These are phyloP conservation scores for Junonia oenone DNA, from an alignment of 2,888 invertebrate genomes.

Conservation along the genomic window DNA sequence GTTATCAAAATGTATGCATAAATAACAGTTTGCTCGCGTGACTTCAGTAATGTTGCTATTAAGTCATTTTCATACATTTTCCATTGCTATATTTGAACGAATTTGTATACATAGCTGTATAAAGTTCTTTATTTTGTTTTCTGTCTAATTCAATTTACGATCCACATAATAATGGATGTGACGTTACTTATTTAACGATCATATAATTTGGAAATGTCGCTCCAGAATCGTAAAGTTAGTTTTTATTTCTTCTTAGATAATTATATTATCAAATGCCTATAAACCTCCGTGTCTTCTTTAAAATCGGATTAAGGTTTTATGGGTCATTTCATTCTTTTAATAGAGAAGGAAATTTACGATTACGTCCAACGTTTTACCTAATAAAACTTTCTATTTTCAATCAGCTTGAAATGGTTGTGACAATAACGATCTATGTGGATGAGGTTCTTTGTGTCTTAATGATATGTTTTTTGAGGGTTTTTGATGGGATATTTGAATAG, in stretches of 20 bases:
- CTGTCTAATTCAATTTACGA: not conserved
- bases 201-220: not conserved
- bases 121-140: not conserved
- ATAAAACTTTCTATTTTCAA: constrained; percentile 20
- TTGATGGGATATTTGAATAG: too few relatives aligned
- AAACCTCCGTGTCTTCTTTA: constrained; percentile 15
- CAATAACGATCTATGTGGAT: not conserved
- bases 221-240: constrained; percentile 4
- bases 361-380: constrained; percentile 18
- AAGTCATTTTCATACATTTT: not conserved
- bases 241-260: constrained; percentile 17
- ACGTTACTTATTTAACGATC: not conserved
- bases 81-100: not conserved
- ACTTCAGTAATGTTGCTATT: too few relatives aligned
- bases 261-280: constrained; percentile 16
- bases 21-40: too few relatives aligned
- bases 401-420: constrained; percentile 11
- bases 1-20: too few relatives aligned
- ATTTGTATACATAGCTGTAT: not conserved
- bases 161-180: not conserved
- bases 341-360: constrained; percentile 24
- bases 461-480: not conserved
- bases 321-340: constrained; percentile 21
- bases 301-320: constrained; percentile 27
- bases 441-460: not conserved